These are phyloP conservation scores for Heteromurus nitidus DNA, from an alignment of 2,888 invertebrate genomes.

Conservation along the genomic window DNA sequence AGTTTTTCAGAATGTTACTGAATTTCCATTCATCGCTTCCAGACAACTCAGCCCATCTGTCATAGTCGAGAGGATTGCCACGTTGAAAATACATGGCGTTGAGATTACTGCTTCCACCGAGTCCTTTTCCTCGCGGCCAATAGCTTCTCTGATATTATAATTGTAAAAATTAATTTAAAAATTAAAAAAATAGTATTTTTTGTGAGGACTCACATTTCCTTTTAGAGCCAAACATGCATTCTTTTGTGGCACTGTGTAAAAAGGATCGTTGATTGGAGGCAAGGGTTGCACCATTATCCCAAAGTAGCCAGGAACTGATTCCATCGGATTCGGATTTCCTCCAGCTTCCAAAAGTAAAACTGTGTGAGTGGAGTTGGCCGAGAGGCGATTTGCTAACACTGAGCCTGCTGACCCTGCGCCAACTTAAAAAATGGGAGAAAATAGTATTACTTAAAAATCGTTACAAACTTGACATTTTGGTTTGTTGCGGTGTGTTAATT, in stretches of 20 bases:
- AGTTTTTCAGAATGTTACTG: constrained; percentile 65
- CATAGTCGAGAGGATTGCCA: constrained; percentile 65
- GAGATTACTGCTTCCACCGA: constrained; percentile 84
- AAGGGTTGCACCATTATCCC: no score
- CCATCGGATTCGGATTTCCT: constrained; percentile 76
- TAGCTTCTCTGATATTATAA: constrained; percentile 30
- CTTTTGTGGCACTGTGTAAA: constrained; percentile 81
- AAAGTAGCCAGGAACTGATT: constrained; percentile 42
- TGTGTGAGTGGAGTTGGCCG: constrained; percentile 73
- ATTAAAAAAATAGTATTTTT: not conserved
- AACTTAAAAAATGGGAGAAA: constrained; percentile 74
- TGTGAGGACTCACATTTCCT: constrained; percentile 42
- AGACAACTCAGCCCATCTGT: constrained; percentile 66
- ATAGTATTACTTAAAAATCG: not conserved
- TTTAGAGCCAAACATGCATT: constrained; percentile 77
- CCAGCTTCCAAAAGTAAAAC: constrained; percentile 84
- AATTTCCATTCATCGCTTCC: constrained; percentile 64
- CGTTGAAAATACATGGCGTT: constrained; percentile 62
- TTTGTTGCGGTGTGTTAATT: not conserved
- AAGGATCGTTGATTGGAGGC: constrained; percentile 81
- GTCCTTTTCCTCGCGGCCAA: constrained; percentile 81
- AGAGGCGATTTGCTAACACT: constrained; percentile 56
- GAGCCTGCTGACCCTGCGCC: constrained; percentile 58
- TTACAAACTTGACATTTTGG: not conserved
- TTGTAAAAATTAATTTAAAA: not conserved